Conservation (phyloP, 2,113 vertebrate genomes). For the Pipa parva region DNA sequence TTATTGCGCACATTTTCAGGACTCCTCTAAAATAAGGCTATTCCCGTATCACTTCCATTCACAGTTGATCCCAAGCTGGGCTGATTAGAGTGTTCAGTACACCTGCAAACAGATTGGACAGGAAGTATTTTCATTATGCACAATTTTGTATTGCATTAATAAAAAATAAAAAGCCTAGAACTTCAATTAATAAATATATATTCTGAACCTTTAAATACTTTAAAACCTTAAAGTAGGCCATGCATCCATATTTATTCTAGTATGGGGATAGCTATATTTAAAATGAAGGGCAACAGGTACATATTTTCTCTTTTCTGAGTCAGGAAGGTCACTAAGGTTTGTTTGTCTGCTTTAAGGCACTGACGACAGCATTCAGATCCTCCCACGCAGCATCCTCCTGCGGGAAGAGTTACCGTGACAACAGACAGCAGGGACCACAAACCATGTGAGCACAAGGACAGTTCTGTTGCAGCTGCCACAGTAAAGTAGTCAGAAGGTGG, state of each 20-base stretch:
- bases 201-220: neutral
- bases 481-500: neutral
- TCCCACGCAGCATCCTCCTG: conserved; percentile 33
- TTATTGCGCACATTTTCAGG: too few relatives aligned
- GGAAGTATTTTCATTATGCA: too few relatives aligned
- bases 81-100: too few relatives aligned
- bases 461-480: conserved; percentile 2
- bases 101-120: too few relatives aligned
- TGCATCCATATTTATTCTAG: neutral
- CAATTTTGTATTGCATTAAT: too few relatives aligned
- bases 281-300: neutral
- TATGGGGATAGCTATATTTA: neutral
- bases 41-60: too few relatives aligned
- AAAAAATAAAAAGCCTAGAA: too few relatives aligned
- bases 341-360: conserved; percentile 29
- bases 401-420: conserved; percentile 31
- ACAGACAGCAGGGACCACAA: conserved; percentile 30
- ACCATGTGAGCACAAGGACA: neutral
- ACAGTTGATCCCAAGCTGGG: too few relatives aligned
- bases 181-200: too few relatives aligned
- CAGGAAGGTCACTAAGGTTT: conserved; percentile 22
- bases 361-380: conserved; percentile 34
- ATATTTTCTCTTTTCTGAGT: neutral
- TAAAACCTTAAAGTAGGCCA: neutral
- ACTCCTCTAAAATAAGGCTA: too few relatives aligned